phyloP scores from a whole-genome alignment of 2,113 vertebrate species.

The Blennius ocellaris region DNA sequence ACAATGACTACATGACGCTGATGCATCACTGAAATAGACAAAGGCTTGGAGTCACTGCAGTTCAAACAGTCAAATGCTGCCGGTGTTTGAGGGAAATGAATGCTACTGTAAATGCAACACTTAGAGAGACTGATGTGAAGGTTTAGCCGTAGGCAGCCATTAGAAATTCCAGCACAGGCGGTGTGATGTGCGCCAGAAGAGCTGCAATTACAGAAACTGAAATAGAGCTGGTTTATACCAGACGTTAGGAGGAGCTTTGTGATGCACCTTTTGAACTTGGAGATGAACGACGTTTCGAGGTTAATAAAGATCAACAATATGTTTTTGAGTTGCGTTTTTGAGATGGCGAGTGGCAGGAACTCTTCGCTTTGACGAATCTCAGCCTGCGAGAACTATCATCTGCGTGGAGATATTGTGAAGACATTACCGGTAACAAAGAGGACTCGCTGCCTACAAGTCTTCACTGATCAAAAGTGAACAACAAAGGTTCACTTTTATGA shows the following conservation, averaged over 20 bases:
- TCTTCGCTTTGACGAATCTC: slow-evolving; percentile 17
- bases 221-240: slow-evolving; percentile 3
- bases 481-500: background rate
- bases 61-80: slow-evolving; percentile 6
- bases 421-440: background rate
- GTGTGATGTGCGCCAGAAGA: slow-evolving; percentile 36
- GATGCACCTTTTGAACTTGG: slow-evolving; percentile 3
- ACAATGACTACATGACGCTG: background rate
- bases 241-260: slow-evolving; percentile 5
- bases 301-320: slow-evolving; percentile 28
- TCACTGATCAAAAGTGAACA: slow-evolving; percentile 6
- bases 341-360: background rate
- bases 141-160: slow-evolving; percentile 53
- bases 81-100: slow-evolving; percentile 19
- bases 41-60: background rate
- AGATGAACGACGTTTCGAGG: slow-evolving; percentile 4
- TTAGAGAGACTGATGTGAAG: slow-evolving; percentile 25
- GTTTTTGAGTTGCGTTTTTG: slow-evolving; percentile 4
- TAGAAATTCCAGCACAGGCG: slow-evolving; percentile 52
- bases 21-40: slow-evolving; percentile 9
- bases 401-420: background rate
- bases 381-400: background rate
- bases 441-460: background rate
- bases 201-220: slow-evolving; percentile 31
- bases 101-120: slow-evolving; percentile 33